A percentile compares a stretch with the other conserved stretches of the same genome.
Conservation (phyloP, 1,140 invertebrate species). For the Melitaea cinxia region DNA sequence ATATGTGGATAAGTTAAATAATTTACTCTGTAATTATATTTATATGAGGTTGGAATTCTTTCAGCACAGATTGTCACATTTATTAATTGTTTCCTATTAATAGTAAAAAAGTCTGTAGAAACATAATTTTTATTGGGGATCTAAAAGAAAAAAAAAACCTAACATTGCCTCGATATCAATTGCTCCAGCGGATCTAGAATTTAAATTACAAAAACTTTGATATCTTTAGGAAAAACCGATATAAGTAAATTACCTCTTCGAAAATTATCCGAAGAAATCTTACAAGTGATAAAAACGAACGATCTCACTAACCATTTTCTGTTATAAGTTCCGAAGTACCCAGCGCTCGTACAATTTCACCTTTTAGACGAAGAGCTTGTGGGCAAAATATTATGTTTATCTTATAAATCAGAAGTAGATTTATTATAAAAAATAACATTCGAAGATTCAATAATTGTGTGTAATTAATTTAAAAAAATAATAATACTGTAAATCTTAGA, state of each 20-base stretch:
- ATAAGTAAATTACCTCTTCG: slow-evolving; percentile 17
- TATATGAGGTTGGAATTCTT: too few species aligned
- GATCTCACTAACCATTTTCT: slow-evolving; percentile 50
- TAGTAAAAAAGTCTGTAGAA: too few species aligned
- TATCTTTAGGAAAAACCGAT: slow-evolving; percentile 11
- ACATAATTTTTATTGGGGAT: background rate
- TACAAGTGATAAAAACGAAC: slow-evolving; percentile 54
- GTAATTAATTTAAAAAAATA: too few species aligned
- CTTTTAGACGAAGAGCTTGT: slow-evolving; percentile 34
- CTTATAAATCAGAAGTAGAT: too few species aligned
- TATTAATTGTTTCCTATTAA: too few species aligned
- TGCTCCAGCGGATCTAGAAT: background rate
- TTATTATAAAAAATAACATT: too few species aligned
- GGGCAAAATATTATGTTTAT: background rate
- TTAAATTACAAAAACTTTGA: slow-evolving; percentile 14
- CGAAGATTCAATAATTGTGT: background rate
- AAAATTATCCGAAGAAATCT: slow-evolving; percentile 41
- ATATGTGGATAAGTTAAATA: too few species aligned
- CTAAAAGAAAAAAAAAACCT: background rate
- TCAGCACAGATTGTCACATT: too few species aligned
- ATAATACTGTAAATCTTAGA: too few species aligned
- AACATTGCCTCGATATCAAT: background rate
- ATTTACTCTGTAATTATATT: too few species aligned
- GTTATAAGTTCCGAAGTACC: slow-evolving; percentile 51
- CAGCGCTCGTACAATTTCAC: slow-evolving; percentile 44